A percentile compares a stretch with the other conserved stretches of the same genome.
Evolutionary conservation across 35 echinoderm and acorn worm species (phyloP).

Genomic region (Nesometra sesokonis): DNA sequence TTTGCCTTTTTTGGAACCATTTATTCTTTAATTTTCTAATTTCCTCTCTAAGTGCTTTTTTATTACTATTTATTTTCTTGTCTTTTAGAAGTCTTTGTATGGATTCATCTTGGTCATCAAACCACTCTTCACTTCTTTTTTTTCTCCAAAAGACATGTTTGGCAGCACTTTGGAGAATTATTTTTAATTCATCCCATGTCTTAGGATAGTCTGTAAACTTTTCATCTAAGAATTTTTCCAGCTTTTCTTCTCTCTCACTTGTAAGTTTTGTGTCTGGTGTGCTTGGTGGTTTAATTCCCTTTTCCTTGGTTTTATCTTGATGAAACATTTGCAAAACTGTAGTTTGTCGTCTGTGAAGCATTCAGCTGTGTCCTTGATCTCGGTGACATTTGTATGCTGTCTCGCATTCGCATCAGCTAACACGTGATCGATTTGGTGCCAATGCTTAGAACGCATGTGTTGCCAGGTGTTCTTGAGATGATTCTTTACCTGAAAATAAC

Average conservation of each 20-base stretch:
- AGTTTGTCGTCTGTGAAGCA: background rate
- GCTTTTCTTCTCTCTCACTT: background rate
- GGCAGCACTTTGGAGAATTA: background rate
- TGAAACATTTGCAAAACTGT: background rate
- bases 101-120: too few relatives aligned
- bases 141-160: background rate
- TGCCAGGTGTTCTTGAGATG: slow-evolving; percentile 1
- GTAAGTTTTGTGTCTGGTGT: background rate
- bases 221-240: too few relatives aligned
- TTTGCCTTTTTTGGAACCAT: too few relatives aligned
- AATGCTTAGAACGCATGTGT: background rate
- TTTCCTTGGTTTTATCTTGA: background rate
- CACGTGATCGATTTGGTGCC: slow-evolving; percentile 2
- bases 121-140: background rate
- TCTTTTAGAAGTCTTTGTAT: too few relatives aligned
- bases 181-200: background rate
- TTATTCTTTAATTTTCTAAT: too few relatives aligned
- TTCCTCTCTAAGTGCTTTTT: too few relatives aligned
- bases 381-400: background rate
- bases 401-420: too few relatives aligned
- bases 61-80: too few relatives aligned
- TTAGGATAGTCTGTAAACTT: background rate
- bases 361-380: background rate
- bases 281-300: background rate
- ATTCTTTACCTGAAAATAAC: background rate